Conservation (phyloP, 2,113 vertebrate genomes). For the Ceyx margarethae region DNA sequence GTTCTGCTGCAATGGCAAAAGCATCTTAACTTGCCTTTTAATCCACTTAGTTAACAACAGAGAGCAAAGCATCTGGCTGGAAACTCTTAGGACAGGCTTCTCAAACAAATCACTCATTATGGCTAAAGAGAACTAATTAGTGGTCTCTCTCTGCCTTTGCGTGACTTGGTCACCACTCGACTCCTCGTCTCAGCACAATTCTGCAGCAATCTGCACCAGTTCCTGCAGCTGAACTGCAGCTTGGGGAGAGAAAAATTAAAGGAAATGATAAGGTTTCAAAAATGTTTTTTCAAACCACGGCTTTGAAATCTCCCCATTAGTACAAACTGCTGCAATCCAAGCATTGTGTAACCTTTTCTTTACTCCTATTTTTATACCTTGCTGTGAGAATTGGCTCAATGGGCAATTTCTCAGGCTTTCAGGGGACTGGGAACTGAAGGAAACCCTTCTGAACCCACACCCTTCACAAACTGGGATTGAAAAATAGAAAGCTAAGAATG, state of each 20-base stretch:
- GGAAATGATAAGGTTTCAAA: conserved; percentile 63
- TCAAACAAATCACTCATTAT: conserved; percentile 4
- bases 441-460: conserved; percentile 77
- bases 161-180: neutral
- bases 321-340: conserved; percentile 60
- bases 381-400: conserved; percentile 79
- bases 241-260: conserved; percentile 59
- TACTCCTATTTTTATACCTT: conserved; percentile 80
- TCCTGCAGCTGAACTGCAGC: conserved; percentile 47
- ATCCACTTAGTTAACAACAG: neutral
- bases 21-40: neutral
- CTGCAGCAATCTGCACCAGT: neutral
- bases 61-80: conserved; percentile 12
- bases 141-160: neutral
- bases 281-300: conserved; percentile 45
- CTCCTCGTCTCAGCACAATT: neutral
- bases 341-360: conserved; percentile 71
- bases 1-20: neutral
- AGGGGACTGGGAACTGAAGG: conserved; percentile 76
- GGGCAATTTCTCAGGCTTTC: conserved; percentile 81
- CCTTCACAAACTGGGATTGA: conserved; percentile 72
- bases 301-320: conserved; percentile 64
- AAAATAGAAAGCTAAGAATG: conserved; percentile 84
- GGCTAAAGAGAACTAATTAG: conserved; percentile 18
- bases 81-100: conserved; percentile 8